phyloP scores from a whole-genome alignment of 2,888 invertebrate species.

The Ennomos quercinarius region DNA sequence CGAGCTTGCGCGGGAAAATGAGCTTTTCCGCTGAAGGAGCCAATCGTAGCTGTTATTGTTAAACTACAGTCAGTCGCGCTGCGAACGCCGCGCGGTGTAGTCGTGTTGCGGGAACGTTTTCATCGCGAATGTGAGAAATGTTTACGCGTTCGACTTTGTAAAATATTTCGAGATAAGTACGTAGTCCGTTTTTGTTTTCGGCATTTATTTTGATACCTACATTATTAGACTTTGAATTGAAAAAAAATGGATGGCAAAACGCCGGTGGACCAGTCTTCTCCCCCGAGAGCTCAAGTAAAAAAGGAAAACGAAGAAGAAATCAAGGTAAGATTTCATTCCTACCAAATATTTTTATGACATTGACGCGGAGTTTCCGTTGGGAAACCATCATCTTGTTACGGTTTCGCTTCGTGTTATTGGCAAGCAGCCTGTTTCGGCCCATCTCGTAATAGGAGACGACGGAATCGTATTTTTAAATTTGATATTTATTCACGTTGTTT shows the following conservation, averaged over 20 bases:
- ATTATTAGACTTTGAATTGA: slow-evolving; percentile 15
- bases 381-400: slow-evolving; percentile 70
- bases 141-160: slow-evolving; percentile 72
- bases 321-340: slow-evolving; percentile 83
- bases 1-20: slow-evolving; percentile 64
- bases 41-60: slow-evolving; percentile 47
- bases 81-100: slow-evolving; percentile 53
- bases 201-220: slow-evolving; percentile 13
- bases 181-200: slow-evolving; percentile 13
- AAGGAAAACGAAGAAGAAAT: slow-evolving; percentile 92
- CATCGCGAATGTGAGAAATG: slow-evolving; percentile 54
- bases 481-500: slow-evolving; percentile 67
- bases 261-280: slow-evolving; percentile 66
- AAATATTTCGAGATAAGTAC: slow-evolving; percentile 45
- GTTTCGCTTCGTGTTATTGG: slow-evolving; percentile 72
- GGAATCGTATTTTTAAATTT: slow-evolving; percentile 83
- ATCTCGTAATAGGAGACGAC: slow-evolving; percentile 73
- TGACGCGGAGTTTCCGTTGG: slow-evolving; percentile 71
- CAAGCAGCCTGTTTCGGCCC: slow-evolving; percentile 74
- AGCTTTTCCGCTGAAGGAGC: slow-evolving; percentile 57
- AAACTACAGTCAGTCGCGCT: slow-evolving; percentile 57
- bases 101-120: slow-evolving; percentile 33
- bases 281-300: slow-evolving; percentile 83
- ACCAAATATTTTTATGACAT: slow-evolving; percentile 55
- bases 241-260: slow-evolving; percentile 82